Evolutionary conservation across 2,113 vertebrate genomes (phyloP).

Genomic region (Atractosteus spatula): DNA sequence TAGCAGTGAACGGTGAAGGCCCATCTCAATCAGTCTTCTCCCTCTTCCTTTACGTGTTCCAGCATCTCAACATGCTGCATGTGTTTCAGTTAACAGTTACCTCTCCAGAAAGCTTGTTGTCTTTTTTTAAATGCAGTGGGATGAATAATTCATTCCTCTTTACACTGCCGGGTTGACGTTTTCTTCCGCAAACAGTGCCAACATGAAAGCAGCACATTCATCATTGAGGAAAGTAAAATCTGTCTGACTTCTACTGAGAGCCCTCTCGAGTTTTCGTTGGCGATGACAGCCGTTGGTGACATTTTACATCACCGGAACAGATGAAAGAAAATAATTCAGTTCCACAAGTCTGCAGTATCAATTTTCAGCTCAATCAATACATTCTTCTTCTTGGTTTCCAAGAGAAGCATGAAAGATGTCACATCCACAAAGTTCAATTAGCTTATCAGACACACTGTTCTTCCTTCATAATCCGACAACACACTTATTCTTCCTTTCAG

Average conservation of each 20-base stretch:
- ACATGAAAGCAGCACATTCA: conserved; percentile 26
- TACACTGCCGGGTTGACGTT: conserved; percentile 19
- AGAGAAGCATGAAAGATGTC: neutral
- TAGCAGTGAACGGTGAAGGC: neutral
- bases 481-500: neutral
- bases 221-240: conserved; percentile 8
- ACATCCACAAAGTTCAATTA: conserved; percentile 9
- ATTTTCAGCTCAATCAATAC: conserved; percentile 4
- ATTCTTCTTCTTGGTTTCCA: conserved; percentile 1
- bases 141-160: conserved; percentile 27
- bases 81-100: neutral
- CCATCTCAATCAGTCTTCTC: neutral
- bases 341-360: neutral
- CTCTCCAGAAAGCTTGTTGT: neutral
- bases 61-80: neutral
- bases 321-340: conserved; percentile 10
- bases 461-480: neutral
- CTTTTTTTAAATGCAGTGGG: conserved; percentile 16
- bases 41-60: neutral
- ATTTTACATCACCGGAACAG: conserved; percentile 18
- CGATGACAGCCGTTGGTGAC: conserved; percentile 16
- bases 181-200: conserved; percentile 16
- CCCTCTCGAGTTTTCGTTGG: conserved; percentile 9
- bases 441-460: neutral
- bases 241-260: conserved; percentile 1